Conservation (phyloP, 2,797 vertebrate genomes). For the Rhinogobio ventralis region DNA sequence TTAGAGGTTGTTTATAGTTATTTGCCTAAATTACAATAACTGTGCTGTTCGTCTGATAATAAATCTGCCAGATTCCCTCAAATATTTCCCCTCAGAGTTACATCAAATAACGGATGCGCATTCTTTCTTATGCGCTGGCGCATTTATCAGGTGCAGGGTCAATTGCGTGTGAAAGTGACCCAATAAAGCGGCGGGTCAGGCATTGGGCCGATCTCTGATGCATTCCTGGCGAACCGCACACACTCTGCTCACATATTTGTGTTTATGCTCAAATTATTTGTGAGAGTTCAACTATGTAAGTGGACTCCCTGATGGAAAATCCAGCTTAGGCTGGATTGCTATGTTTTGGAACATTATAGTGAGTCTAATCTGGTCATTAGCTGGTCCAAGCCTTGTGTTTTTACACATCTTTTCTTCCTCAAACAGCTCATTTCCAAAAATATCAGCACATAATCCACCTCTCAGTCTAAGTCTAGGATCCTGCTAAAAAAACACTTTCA, state of each 20-base stretch:
- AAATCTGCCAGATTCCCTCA: conserved; percentile 14
- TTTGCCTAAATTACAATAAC: conserved; percentile 35
- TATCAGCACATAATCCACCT: not conserved
- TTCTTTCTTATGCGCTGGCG: conserved; percentile 26
- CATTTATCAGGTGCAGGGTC: conserved; percentile 30
- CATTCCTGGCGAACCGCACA: conserved; percentile 39
- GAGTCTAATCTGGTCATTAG: conserved; percentile 11
- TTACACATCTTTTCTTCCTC: not conserved
- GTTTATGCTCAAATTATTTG: conserved; percentile 50
- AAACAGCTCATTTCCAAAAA: conserved; percentile 42
- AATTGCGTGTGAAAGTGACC: conserved; percentile 31
- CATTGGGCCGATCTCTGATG: conserved; percentile 17
- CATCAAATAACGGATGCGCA: conserved; percentile 20
- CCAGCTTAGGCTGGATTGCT: conserved; percentile 24
- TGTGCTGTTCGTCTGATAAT: not conserved
- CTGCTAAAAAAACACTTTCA: not conserved
- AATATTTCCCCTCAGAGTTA: conserved; percentile 22
- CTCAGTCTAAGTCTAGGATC: not conserved
- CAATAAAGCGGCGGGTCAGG: conserved; percentile 7
- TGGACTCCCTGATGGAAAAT: conserved; percentile 34
- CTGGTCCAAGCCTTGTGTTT: conserved; percentile 10
- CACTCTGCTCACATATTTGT: conserved; percentile 38
- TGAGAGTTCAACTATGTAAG: conserved; percentile 46
- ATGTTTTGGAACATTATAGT: conserved; percentile 20
- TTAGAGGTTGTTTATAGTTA: conserved; percentile 24